Percentiles rank a stretch among this genome's conserved stretches.
phyloP scores from a whole-genome alignment of 2,888 invertebrate species.

The Stenurella melanura region DNA sequence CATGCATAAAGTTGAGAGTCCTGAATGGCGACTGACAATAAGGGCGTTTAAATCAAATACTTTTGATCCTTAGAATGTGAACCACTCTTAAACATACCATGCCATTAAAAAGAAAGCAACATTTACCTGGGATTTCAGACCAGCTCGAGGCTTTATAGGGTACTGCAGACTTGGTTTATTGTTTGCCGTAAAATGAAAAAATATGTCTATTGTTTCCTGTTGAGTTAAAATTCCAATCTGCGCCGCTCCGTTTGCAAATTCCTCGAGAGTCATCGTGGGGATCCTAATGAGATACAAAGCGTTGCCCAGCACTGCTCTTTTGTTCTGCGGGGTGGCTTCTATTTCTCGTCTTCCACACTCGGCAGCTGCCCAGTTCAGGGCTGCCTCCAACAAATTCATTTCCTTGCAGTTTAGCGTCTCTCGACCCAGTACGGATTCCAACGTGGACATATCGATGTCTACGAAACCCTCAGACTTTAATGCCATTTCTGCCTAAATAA shows the following conservation, averaged over 20 bases:
- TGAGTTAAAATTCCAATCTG: constrained; percentile 93
- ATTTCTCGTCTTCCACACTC: constrained; percentile 91
- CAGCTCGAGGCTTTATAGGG: constrained; percentile 87
- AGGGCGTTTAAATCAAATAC: too few relatives aligned
- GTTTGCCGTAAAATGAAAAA: constrained; percentile 94
- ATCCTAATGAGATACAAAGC: constrained; percentile 92
- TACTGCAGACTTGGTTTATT: constrained; percentile 90
- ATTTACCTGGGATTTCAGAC: constrained; percentile 89
- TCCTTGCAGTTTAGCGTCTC: constrained; percentile 97
- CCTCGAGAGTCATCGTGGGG: constrained; percentile 94
- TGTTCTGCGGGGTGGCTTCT: constrained; percentile 87
- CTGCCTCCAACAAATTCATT: constrained; percentile 92
- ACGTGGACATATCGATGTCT: constrained; percentile 94
- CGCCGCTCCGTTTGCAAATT: constrained; percentile 96
- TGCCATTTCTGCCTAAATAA: constrained; percentile 92
- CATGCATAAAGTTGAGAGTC: too few relatives aligned
- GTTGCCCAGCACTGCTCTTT: constrained; percentile 83
- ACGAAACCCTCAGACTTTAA: constrained; percentile 96
- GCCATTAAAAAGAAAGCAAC: neutral
- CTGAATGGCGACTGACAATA: too few relatives aligned
- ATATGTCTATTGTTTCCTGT: constrained; percentile 95
- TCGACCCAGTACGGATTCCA: constrained; percentile 92
- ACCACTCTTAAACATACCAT: too few relatives aligned
- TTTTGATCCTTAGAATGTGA: too few relatives aligned
- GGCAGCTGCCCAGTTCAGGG: constrained; percentile 93